Evolutionary conservation across 2,113 vertebrate genomes (phyloP).

Genomic region (Daubentonia madagascariensis): DNA sequence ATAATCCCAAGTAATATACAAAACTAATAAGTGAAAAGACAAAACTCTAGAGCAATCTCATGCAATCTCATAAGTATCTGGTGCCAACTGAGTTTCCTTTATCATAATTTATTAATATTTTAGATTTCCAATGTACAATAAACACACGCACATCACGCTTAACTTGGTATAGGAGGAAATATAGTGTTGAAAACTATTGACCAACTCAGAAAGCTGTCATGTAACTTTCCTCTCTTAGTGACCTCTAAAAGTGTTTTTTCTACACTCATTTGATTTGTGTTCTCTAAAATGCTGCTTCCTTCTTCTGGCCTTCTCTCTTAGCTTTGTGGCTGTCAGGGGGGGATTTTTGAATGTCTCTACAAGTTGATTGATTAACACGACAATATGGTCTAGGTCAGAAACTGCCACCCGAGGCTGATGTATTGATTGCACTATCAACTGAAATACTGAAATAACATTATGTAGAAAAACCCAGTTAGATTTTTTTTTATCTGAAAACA

Average conservation of each 20-base stretch:
- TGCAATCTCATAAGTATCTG: not conserved
- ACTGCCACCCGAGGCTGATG: not conserved
- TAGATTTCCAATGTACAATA: not conserved
- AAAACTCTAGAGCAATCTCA: not conserved
- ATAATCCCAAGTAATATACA: not conserved
- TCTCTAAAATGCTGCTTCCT: not conserved
- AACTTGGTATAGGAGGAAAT: not conserved
- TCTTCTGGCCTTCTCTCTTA: not conserved
- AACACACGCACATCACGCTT: fast-evolving
- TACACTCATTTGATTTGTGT: not conserved
- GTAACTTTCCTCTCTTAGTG: not conserved
- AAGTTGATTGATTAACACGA: not conserved
- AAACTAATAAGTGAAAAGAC: not conserved
- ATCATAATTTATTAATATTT: not conserved
- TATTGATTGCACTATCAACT: not conserved
- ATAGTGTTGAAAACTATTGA: not conserved
- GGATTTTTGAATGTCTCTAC: not conserved
- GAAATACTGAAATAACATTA: slow-evolving; percentile 7
- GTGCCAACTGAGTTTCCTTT: not conserved
- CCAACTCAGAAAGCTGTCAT: not conserved
- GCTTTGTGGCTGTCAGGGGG: not conserved
- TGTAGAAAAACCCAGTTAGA: not conserved
- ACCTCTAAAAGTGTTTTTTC: not conserved
- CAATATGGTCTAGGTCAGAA: slow-evolving; percentile 16
- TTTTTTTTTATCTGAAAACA: not conserved